Percentiles rank a stretch among this genome's conserved stretches.
Conservation (phyloP, 2,888 invertebrate species). For the Coremacera marginata region DNA sequence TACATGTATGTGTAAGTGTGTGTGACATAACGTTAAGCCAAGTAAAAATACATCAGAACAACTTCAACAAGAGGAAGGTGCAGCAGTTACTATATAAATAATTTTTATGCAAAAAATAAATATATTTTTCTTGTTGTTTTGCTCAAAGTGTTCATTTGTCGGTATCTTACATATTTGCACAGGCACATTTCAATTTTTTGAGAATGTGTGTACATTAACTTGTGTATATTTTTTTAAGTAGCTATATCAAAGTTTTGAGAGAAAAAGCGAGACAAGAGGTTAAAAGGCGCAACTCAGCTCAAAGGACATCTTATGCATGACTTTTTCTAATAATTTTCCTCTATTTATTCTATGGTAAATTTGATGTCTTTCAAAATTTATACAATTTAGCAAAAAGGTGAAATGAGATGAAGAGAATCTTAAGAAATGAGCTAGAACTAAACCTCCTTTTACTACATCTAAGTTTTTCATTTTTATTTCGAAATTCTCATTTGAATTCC, state of each 20-base stretch:
- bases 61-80: no score
- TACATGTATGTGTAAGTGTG: not conserved
- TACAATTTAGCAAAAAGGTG: no score
- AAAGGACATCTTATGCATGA: not conserved
- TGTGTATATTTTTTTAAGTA: not conserved
- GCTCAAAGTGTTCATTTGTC: no score
- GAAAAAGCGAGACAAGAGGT: slow-evolving; percentile 13
- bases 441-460: no score
- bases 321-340: not conserved
- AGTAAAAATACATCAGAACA: no score
- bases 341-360: not conserved
- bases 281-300: not conserved
- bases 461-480: no score
- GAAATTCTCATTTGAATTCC: no score
- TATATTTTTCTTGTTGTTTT: no score
- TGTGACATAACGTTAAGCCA: not conserved
- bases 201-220: no score
- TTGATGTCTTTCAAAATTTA: no score
- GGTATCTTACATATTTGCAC: not conserved
- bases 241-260: not conserved
- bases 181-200: not conserved
- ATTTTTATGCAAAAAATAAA: not conserved
- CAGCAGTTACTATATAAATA: not conserved
- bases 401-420: no score
- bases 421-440: no score